phyloP scores from a whole-genome alignment of 2,113 vertebrate species.

The Rhipidura dahli region DNA sequence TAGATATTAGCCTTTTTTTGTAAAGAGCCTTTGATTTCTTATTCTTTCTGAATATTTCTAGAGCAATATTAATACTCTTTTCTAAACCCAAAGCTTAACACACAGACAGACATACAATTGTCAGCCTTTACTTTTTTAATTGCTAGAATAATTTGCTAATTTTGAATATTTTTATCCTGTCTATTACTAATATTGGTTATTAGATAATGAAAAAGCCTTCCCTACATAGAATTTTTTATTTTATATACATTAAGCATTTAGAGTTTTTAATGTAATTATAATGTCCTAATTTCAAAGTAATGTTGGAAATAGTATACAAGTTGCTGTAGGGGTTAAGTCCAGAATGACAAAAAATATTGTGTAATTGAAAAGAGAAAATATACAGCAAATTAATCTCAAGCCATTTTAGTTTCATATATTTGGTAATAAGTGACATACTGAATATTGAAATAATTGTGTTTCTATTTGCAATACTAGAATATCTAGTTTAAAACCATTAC shows the following conservation, averaged over 20 bases:
- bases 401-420: not conserved
- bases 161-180: not conserved
- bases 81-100: not conserved
- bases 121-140: not conserved
- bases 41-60: not conserved
- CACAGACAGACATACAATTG: not conserved
- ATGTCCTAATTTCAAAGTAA: not conserved
- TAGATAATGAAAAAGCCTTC: not conserved
- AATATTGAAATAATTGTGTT: not conserved
- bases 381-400: not conserved
- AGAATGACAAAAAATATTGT: not conserved
- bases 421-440: accelerated
- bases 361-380: not conserved
- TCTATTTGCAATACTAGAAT: not conserved
- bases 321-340: not conserved
- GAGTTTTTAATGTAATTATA: not conserved
- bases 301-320: not conserved
- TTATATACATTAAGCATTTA: not conserved
- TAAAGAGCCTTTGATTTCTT: not conserved
- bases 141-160: not conserved
- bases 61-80: not conserved
- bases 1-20: not conserved
- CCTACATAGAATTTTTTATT: not conserved
- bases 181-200: not conserved
- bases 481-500: not conserved